Evolutionary conservation across 2,797 vertebrate genomes (phyloP).

Genomic region (Notolabrus celidotus): DNA sequence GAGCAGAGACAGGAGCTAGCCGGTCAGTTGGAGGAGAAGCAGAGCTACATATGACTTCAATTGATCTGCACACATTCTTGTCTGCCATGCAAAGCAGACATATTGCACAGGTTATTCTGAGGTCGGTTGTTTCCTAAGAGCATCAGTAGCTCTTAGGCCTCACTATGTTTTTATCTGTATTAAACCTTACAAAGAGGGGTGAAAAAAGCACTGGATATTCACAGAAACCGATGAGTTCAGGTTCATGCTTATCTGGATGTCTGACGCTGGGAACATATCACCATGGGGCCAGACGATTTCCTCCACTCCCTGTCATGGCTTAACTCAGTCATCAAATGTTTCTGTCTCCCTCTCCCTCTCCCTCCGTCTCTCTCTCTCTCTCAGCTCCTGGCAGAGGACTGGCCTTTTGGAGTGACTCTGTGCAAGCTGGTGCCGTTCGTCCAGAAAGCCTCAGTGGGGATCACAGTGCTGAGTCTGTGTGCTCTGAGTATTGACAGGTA

Average conservation of each 20-base stretch:
- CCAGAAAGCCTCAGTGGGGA: conserved; percentile 97
- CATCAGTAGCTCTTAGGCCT: background rate
- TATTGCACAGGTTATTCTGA: conserved; percentile 18
- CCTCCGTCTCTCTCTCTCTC: conserved; percentile 21
- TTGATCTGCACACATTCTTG: conserved; percentile 48
- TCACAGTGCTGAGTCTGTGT: conserved; percentile 96
- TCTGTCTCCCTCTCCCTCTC: background rate
- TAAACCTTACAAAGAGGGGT: conserved; percentile 1
- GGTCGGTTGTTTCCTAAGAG: conserved; percentile 26
- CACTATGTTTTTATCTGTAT: background rate
- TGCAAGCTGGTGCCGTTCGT: conserved; percentile 98
- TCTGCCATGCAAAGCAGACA: conserved; percentile 29
- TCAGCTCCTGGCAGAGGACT: conserved; percentile 93
- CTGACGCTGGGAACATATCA: conserved; percentile 15
- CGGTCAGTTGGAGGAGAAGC: conserved; percentile 36
- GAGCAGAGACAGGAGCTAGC: conserved; percentile 41
- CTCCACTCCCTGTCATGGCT: conserved; percentile 27
- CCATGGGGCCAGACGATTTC: conserved; percentile 21
- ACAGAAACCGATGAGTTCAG: conserved; percentile 23
- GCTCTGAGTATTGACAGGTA: conserved; percentile 98
- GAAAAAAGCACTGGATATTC: background rate
- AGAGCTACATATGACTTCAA: conserved; percentile 67
- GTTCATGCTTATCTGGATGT: conserved; percentile 32
- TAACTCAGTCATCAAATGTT: conserved; percentile 11
- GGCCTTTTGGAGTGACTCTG: conserved; percentile 94